Conservation (phyloP, 2,113 vertebrate genomes). For the Vulpes ferrilata region DNA sequence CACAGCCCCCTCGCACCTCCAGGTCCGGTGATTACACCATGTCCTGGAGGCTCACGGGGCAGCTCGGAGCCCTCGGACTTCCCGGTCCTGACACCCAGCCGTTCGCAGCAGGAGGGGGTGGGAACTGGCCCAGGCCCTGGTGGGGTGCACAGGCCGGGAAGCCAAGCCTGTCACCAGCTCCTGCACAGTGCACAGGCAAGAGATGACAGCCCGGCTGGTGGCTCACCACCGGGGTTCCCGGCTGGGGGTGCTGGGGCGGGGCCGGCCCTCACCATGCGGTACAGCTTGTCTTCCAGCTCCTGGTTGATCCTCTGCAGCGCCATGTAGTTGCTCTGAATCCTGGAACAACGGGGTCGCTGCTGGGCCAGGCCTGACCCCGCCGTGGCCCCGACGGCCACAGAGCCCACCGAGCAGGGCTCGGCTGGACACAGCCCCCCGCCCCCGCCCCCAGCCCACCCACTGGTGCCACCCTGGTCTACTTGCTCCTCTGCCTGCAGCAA, state of each 20-base stretch:
- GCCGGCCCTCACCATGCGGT: slow-evolving; percentile 92
- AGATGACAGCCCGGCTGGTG: rapidly evolving
- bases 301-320: slow-evolving; percentile 98
- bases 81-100: neutral
- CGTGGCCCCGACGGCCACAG: rapidly evolving
- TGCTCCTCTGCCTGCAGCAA: neutral
- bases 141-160: neutral
- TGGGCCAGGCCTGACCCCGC: neutral
- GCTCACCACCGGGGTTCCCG: too few species aligned
- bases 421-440: neutral
- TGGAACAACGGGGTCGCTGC: slow-evolving; percentile 81
- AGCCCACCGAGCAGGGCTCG: neutral
- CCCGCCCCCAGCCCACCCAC: neutral
- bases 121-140: neutral
- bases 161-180: neutral
- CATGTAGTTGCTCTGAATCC: slow-evolving; percentile 98
- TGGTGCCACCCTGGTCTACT: neutral
- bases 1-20: neutral
- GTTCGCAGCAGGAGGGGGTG: rapidly evolving
- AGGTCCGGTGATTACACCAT: neutral
- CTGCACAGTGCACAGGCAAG: rapidly evolving
- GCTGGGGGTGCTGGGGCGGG: rapidly evolving
- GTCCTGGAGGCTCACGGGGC: neutral
- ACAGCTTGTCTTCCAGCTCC: slow-evolving; percentile 97
- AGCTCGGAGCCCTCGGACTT: neutral